These are phyloP conservation scores for Myotis pilosus DNA, from an alignment of 2,797 vertebrate species.

Conservation along the genomic window DNA sequence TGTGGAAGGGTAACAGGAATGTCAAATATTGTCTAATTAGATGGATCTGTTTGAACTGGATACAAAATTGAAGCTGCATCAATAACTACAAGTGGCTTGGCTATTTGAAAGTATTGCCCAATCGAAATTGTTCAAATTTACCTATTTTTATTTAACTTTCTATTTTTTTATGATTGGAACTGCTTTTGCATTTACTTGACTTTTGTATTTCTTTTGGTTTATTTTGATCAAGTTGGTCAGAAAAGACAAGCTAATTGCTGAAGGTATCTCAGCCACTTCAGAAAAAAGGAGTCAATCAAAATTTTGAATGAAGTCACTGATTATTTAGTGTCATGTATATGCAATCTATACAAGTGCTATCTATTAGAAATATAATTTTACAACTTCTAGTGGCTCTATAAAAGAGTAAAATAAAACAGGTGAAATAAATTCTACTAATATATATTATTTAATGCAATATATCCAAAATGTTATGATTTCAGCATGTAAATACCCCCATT, in stretches of 20 bases:
- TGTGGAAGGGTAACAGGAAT: neutral
- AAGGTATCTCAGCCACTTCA: neutral
- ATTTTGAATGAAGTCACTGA: neutral
- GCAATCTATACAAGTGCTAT: neutral
- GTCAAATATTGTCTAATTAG: neutral
- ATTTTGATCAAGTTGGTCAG: neutral
- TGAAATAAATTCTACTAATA: constrained; percentile 6
- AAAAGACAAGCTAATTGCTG: neutral
- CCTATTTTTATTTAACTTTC: neutral
- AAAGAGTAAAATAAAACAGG: neutral
- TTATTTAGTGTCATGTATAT: neutral
- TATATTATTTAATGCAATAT: neutral
- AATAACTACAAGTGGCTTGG: constrained; percentile 14
- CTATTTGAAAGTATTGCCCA: neutral
- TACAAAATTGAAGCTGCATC: neutral
- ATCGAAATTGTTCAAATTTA: neutral
- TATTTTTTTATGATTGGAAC: neutral
- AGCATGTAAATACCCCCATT: neutral
- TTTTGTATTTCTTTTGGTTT: constrained; percentile 23
- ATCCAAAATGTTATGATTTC: neutral
- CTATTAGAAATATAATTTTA: neutral
- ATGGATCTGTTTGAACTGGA: neutral
- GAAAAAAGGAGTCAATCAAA: neutral
- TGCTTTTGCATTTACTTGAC: neutral
- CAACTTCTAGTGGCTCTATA: neutral